phyloP scores from a whole-genome alignment of 2,888 invertebrate genomes.

The Carabus problematicus region DNA sequence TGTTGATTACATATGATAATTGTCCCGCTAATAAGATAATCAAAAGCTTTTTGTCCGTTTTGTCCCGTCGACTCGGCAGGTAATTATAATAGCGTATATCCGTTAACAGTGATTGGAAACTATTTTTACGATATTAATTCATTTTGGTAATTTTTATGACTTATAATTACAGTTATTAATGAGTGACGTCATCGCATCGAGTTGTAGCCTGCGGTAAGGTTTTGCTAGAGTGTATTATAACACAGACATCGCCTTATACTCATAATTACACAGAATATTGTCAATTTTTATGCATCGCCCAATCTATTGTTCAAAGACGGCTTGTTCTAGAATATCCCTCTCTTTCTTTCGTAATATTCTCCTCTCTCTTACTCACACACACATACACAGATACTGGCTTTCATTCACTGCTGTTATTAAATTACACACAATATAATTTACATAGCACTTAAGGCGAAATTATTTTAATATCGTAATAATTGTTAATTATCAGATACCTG shows the following conservation, averaged over 20 bases:
- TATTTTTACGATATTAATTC: slow-evolving; percentile 41
- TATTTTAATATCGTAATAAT: slow-evolving; percentile 42
- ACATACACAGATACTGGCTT: too few relatives aligned
- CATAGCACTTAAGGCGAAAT: slow-evolving; percentile 40
- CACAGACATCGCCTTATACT: slow-evolving; percentile 7
- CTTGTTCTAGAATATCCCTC: background rate
- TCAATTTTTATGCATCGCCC: slow-evolving; percentile 37
- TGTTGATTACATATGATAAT: slow-evolving; percentile 40
- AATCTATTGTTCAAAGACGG: slow-evolving; percentile 38
- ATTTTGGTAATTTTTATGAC: slow-evolving; percentile 43
- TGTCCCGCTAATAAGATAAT: slow-evolving; percentile 39
- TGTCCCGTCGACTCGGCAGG: background rate
- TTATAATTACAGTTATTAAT: slow-evolving; percentile 43
- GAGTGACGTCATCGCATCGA: slow-evolving; percentile 36
- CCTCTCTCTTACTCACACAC: too few relatives aligned
- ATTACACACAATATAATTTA: slow-evolving; percentile 41
- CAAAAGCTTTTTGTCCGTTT: slow-evolving; percentile 34
- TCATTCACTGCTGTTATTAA: slow-evolving; percentile 35
- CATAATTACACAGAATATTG: slow-evolving; percentile 38
- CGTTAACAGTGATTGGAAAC: slow-evolving; percentile 41
- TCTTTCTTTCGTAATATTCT: too few relatives aligned
- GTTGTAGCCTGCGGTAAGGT: slow-evolving; percentile 22
- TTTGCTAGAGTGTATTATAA: background rate
- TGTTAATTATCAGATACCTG: slow-evolving; percentile 40
- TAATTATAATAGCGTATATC: slow-evolving; percentile 34